Percentiles rank a stretch among this genome's conserved stretches.
phyloP scores from a whole-genome alignment of 2,888 invertebrate species.

The Cosmia pyralina region DNA sequence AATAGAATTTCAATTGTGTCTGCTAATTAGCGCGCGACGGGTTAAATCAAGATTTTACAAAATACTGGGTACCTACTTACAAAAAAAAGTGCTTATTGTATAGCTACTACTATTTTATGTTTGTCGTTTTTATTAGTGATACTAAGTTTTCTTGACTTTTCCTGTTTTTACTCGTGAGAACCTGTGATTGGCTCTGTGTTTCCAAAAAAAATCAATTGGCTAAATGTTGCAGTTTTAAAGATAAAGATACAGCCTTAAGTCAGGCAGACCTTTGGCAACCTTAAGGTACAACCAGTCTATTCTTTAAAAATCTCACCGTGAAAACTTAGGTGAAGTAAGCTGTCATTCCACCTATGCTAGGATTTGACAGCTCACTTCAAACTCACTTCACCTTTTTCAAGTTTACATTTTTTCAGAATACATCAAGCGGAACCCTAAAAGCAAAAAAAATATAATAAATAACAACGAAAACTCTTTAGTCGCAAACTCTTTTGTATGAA shows the following conservation, averaged over 20 bases:
- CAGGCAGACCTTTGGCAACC: neutral
- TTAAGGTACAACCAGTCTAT: too few species aligned
- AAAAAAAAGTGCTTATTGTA: neutral
- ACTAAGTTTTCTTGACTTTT: neutral
- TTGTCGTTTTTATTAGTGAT: neutral
- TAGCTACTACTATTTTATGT: neutral
- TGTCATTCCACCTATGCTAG: too few species aligned
- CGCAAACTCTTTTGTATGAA: conserved; percentile 28
- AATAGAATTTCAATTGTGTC: too few species aligned
- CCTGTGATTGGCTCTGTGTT: neutral
- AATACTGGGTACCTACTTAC: neutral
- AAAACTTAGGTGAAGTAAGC: too few species aligned
- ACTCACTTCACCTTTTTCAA: neutral
- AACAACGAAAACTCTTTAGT: conserved; percentile 30
- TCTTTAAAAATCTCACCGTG: too few species aligned
- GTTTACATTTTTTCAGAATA: too few species aligned
- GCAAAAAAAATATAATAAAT: conserved; percentile 17
- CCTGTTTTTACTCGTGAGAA: neutral
- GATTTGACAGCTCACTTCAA: neutral
- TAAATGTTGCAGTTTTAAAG: neutral
- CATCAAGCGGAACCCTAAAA: neutral
- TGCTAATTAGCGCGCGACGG: too few species aligned
- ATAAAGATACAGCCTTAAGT: neutral
- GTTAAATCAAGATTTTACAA: neutral
- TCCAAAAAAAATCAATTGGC: neutral